Evolutionary conservation across 2,888 invertebrate species (phyloP), one percentile per base, ranked within the genome.

Genomic region (Oscheius sp.): DNA sequence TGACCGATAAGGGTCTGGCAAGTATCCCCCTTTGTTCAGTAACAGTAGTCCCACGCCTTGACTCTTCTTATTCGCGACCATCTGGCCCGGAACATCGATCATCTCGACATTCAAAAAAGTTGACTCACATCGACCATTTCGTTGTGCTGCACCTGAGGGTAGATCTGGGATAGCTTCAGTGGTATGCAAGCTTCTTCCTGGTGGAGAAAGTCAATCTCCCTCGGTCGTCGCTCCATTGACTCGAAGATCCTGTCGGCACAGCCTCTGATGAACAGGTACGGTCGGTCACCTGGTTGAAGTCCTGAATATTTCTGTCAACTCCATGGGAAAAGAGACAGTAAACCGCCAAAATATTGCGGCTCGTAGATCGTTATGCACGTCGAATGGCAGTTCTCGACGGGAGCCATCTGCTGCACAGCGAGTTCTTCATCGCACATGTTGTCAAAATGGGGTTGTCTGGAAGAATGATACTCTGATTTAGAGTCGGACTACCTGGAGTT

Each of bases 281-380:
- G 84, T 1, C 80, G 73, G 51, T 79, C 58, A 0, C 73, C 57
- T 21, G 78, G 76, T 79, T 84, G 82, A 0, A 84, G 65, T 2
- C 84, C 83, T 83, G 59, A 66, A 78, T 21, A 21, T 21, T n/a
- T 58, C 10, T 35, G 11, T 35, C 37, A 11, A 29, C 4, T 70
- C 21, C 29, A 62, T 37, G n/a, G 50, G 60, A 13, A 47, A 11
- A 47, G 9, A 37, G 50, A 57, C 50, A 37, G 55, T 63, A 72
- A 32, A 82, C 83, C 84, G 63, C 82, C 82, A 60, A 84, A 79
- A 71, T 79, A 84, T 59, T 81, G 82, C 35, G 82, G 82, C 53
- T 84, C 84, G 42, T 79, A 84, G 21, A 84, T 77, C 1, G 84
- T 84, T 50, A 84, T 76, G 73, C 84, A 84, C 0, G 84, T 78